These are phyloP conservation scores for Cisticola juncidis DNA, from an alignment of 2,113 vertebrate species.

Conservation along the genomic window DNA sequence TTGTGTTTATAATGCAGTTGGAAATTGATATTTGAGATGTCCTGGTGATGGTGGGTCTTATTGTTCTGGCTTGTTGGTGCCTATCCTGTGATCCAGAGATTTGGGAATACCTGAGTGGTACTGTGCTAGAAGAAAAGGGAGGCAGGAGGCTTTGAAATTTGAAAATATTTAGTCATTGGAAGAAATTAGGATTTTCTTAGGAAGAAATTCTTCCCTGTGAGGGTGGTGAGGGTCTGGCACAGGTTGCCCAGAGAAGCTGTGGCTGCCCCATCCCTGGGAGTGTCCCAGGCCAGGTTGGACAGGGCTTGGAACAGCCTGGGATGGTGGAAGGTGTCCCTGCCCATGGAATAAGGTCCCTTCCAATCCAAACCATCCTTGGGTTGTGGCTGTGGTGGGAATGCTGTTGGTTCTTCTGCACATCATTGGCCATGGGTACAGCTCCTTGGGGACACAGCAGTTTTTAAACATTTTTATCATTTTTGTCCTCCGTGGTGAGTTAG, in stretches of 20 bases:
- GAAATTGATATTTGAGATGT: slow-evolving; percentile 8
- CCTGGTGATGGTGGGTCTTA: not conserved
- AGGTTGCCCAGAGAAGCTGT: not conserved
- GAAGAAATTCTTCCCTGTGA: not conserved
- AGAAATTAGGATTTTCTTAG: too few species aligned
- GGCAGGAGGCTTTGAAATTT: not conserved
- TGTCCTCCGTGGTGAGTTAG: fast-evolving
- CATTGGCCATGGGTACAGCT: not conserved
- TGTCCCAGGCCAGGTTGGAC: fast-evolving
- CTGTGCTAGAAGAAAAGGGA: not conserved
- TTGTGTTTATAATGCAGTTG: not conserved
- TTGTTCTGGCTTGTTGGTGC: not conserved
- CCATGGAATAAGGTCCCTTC: not conserved
- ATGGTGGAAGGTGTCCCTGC: not conserved
- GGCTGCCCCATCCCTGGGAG: not conserved
- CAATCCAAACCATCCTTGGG: not conserved
- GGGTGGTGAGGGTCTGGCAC: not conserved
- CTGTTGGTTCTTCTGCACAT: not conserved
- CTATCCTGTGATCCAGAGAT: not conserved
- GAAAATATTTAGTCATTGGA: not conserved
- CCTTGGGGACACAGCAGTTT: not conserved
- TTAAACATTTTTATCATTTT: too few species aligned
- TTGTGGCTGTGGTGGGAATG: not conserved
- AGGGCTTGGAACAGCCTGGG: not conserved
- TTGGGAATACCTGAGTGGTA: not conserved